Evolutionary conservation across 2,113 vertebrate species (phyloP), one percentile per base, ranked within the genome.

Genomic region (Misgurnus anguillicaudatus): DNA sequence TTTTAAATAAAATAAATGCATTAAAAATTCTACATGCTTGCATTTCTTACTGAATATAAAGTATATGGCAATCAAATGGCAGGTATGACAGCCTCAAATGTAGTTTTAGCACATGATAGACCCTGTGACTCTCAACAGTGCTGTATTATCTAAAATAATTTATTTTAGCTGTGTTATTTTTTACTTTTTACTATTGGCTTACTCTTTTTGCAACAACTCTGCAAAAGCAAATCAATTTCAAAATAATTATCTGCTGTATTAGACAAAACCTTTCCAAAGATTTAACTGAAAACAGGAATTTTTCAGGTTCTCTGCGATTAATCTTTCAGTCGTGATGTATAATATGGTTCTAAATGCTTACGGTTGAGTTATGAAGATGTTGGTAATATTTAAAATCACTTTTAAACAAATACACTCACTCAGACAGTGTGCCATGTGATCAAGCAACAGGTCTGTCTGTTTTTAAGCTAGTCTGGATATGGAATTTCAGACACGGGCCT

Each of bases 201-300:
- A 31, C 11, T 21, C 6, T 21, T 58, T n/a, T 0, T n/a, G 4
- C 21, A 57, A 4, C 36, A 72, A 16, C 38, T 19, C 39, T 19
- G 24, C 39, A 60, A n/a, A 31, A 53, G 69, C 58, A 38, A 47
- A 67, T 70, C 77, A 69, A 9, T 16, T 31, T 31, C 69, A 78
- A 78, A 9, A 21, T 70, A 78, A 57, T 70, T 78, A 78, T 60
- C 31, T 62, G 38, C 45, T 16, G 41, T 38, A 39, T 21, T 41
- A 70, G 67, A 71, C 67, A 38, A 78, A 47, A 9, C 21, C 77
- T 39, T 53, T 17, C 67, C 67, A 53, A 21, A 31, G 14, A 79
- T 62, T 71, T 79, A 58, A 71, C 11, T 4, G 42, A 70, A 61
- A 78, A 58, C 42, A 63, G n/a, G n/a, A 53, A 71, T 62, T 51